Conservation (phyloP, 2,888 invertebrate genomes). For the Tuta absoluta region DNA sequence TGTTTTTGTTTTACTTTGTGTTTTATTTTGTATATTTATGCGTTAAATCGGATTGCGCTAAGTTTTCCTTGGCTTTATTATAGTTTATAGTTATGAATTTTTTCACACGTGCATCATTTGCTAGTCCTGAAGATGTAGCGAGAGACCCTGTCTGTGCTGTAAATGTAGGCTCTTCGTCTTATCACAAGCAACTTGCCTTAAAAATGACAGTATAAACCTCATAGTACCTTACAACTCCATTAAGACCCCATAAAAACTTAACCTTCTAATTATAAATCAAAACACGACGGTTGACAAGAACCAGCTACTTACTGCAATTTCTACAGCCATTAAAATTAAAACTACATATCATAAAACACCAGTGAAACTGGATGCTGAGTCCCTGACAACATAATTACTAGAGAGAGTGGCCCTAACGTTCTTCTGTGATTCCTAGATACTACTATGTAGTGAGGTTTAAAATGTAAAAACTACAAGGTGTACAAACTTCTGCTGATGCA, state of each 20-base stretch:
- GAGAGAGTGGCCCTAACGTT: conserved; percentile 47
- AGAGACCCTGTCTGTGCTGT: too few relatives aligned
- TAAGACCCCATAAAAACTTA: not conserved
- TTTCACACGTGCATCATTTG: too few relatives aligned
- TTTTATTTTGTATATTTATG: too few relatives aligned
- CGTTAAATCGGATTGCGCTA: too few relatives aligned
- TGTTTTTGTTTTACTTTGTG: too few relatives aligned
- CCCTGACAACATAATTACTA: conserved; percentile 42
- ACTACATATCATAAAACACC: conserved; percentile 26
- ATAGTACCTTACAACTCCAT: not conserved
- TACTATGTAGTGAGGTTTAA: not conserved
- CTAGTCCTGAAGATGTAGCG: too few relatives aligned
- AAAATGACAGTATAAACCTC: too few relatives aligned
- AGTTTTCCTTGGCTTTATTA: too few relatives aligned
- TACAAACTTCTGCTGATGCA: not conserved
- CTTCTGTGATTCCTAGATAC: conserved; percentile 39
- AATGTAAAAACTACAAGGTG: not conserved
- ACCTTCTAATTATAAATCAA: conserved; percentile 6
- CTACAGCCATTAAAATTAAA: conserved; percentile 26
- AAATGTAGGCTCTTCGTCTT: too few relatives aligned
- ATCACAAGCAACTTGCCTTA: too few relatives aligned
- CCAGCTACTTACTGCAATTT: conserved; percentile 14
- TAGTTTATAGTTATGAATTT: too few relatives aligned
- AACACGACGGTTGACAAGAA: conserved; percentile 11
- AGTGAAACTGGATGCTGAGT: conserved; percentile 25